phyloP scores from a whole-genome alignment of 1,140 invertebrate genomes.

The Drosophila pachea region DNA sequence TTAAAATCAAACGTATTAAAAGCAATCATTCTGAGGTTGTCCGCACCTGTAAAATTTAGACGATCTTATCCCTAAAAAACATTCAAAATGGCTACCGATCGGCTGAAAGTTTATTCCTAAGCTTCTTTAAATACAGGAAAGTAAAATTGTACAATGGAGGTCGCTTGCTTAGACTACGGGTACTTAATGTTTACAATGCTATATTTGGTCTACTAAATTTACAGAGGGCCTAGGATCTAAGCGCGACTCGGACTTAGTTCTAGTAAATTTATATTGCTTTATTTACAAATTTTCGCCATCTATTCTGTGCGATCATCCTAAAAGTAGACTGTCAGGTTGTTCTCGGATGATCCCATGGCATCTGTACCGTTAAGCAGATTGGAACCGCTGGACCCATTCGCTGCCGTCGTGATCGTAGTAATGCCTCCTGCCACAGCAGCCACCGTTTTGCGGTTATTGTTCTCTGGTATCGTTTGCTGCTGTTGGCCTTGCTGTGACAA shows the following conservation, averaged over 20 bases:
- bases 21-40: constrained; percentile 41
- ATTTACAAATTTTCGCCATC: constrained; percentile 48
- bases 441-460: constrained; percentile 67
- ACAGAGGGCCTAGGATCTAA: constrained; percentile 51
- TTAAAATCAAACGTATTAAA: constrained; percentile 49
- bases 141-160: constrained; percentile 74
- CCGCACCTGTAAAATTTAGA: no score
- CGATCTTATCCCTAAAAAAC: no score
- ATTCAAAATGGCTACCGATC: constrained; percentile 7
- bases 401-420: constrained; percentile 53
- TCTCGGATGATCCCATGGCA: constrained; percentile 77
- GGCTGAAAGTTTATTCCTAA: constrained; percentile 45
- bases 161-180: constrained; percentile 49
- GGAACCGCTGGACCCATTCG: constrained; percentile 42
- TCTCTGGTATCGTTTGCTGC: constrained; percentile 52
- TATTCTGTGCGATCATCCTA: constrained; percentile 26
- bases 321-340: constrained; percentile 78
- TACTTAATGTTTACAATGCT: constrained; percentile 68
- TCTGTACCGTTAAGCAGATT: constrained; percentile 71
- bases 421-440: constrained; percentile 22
- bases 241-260: constrained; percentile 43
- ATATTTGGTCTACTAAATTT: constrained; percentile 76
- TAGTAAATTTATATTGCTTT: constrained; percentile 52
- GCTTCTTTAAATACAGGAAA: constrained; percentile 52
- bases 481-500: constrained; percentile 50